These are phyloP conservation scores for Ursus arctos DNA, from an alignment of 2,113 vertebrate species.

Conservation along the genomic window DNA sequence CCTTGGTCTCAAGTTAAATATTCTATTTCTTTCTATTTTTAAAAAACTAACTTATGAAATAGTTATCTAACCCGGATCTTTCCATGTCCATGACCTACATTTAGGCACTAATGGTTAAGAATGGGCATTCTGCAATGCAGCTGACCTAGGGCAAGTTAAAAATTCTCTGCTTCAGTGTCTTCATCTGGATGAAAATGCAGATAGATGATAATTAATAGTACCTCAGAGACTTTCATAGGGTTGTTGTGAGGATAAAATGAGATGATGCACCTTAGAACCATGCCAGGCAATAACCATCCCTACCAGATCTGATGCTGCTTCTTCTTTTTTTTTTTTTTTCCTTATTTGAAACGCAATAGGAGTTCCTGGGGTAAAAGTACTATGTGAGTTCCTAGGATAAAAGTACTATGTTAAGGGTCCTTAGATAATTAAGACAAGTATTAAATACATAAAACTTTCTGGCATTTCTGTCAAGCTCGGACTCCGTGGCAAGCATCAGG, in stretches of 20 bases:
- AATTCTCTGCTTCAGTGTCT: not conserved
- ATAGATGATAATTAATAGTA: not conserved
- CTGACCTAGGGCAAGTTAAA: not conserved
- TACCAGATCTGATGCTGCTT: not conserved
- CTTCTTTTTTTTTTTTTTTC: not conserved
- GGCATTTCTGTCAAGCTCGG: not conserved
- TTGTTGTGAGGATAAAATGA: not conserved
- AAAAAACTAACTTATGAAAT: not conserved
- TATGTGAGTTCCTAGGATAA: not conserved
- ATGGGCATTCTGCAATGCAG: not conserved
- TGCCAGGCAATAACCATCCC: not conserved
- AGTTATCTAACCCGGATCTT: not conserved
- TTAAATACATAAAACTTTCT: not conserved
- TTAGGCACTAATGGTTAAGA: slow-evolving; percentile 1
- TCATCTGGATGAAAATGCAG: not conserved
- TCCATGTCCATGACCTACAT: not conserved
- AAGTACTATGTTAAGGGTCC: not conserved
- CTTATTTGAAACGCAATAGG: not conserved
- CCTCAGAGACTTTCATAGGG: not conserved
- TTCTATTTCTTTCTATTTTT: not conserved
- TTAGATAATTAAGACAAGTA: not conserved
- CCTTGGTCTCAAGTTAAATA: slow-evolving; percentile 6
- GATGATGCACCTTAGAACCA: not conserved
- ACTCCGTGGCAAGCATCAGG: not conserved
- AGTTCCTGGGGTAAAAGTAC: not conserved